Base-by-base conservation (phyloP, 2,888 invertebrate species). In the Zeuzera pyrina region DNA sequence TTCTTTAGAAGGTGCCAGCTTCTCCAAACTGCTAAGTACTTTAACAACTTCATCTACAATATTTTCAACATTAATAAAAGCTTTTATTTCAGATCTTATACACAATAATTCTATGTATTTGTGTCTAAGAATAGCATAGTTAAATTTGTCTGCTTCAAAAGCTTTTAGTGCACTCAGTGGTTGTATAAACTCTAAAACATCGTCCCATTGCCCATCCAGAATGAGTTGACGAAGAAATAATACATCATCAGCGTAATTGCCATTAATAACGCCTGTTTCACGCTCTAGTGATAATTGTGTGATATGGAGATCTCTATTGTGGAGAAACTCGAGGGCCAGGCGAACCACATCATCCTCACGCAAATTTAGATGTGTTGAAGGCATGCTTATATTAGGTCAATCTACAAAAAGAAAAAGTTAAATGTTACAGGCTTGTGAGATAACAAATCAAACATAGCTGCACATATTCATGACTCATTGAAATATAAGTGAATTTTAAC, bases 141-240 rank as follows among this genome's bases (percentile, higher is more conserved):
- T 91, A 69, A 95, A 95, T 65, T 90, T 90, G 51, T 91, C 88
- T 62, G 89, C 88, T 66, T 96, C 91, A 69, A 97, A 97, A 24
- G 91, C 87, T 52, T 89, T 91, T 38, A 92, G 73, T 6, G 91
- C 89, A 61, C 93, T 92, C 32, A 98, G 84, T 0, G 98, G 98
- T 77, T 97, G 95, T 38, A 97, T 93, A 72, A 98, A 98, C 66
- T 97, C 97, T 38, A 97, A 81, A 1, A 95, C 97, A 68, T 97
- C 97, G 73, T 98, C 97, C 98, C 98, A 98, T 76, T 97, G 96
- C 11, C 98, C 98, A 69, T 98, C 98, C 33, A 98, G 87, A 47
- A 98, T 96, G 31, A 98, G 88, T 73, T 97, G 97, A 11, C 97
- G 87, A 12, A 98, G 85, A 72, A 98, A 98, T 28, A 98, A 87